Base-by-base conservation (phyloP, 2,888 invertebrate species). In the Mylabris sibirica region DNA sequence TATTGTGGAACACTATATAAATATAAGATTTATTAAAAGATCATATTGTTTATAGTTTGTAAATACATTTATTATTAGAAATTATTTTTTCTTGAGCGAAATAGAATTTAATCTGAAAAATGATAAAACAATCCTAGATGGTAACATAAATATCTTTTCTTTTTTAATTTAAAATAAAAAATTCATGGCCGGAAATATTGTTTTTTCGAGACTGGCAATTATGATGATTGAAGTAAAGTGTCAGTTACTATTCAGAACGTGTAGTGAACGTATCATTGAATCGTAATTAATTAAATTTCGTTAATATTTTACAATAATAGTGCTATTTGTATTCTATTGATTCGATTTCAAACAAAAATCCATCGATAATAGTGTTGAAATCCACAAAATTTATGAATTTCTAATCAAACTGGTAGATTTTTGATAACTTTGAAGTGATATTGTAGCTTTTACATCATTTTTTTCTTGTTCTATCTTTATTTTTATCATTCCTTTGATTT, bases 171-270 rank as follows among this genome's bases (percentile, higher is more conserved):
- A 38, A 38, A 30, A 34, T 4, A 38, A 17, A 44, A 44, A 44
- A 44, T 17, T 44, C 17, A 3, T 17, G n/a, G 12, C 6, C 44
- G 8, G 11, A 44, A 44, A 12, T 17, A 44, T n/a, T 1, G 44
- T 44, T 44, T 41, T n/a, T 17, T 5, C 11, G n/a, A 44, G n/a
- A 44, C 44, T 17, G 17, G 44, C 44, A 44, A 44, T 44, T n/a
- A 44, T 44, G 41, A 35, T 35, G 35, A 12, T 11, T 12, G 12
- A 3, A 17, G 17, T 1, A 17, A 4, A 17, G 4, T 44, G 44
- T 17, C 44, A 44, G 44, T 44, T 44, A 44, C 44, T 44, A 44
- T 44, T 44, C 44, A 44, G 44, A 44, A 44, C 44, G 44, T 44
- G 44, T 17, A 44, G 44, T 44, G 44, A 44, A 44, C 17, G 44